A percentile compares a stretch with the other conserved stretches of the same genome.
phyloP scores from a whole-genome alignment of 2,888 invertebrate species.

The Dysmachus trigonus region DNA sequence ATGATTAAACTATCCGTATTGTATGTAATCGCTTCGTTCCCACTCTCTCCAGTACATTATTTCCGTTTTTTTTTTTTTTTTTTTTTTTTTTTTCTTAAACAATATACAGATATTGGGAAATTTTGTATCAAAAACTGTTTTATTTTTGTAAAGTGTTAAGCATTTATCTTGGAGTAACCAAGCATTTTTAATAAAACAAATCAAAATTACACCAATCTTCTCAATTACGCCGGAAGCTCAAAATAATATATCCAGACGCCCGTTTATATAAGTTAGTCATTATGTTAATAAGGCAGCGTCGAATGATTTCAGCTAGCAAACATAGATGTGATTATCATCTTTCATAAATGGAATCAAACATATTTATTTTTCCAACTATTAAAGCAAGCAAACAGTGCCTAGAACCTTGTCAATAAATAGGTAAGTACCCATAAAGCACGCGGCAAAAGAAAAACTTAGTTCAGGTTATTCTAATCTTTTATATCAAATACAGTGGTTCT shows the following conservation, averaged over 20 bases:
- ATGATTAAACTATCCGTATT: conserved; percentile 43
- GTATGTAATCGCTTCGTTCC: conserved; percentile 28
- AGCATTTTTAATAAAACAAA: conserved; percentile 50
- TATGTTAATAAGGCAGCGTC: background rate
- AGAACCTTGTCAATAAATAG: background rate
- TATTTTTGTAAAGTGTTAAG: conserved; percentile 51
- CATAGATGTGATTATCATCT: background rate
- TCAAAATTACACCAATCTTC: conserved; percentile 15
- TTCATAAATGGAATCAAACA: background rate
- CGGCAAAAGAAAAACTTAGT: background rate
- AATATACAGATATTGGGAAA: conserved; percentile 47
- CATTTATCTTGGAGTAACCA: conserved; percentile 49
- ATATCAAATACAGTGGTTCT: too few species aligned
- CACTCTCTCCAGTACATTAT: conserved; percentile 9
- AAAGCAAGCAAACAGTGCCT: background rate
- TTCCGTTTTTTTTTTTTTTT: conserved; percentile 19
- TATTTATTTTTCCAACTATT: too few species aligned
- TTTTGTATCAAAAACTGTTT: conserved; percentile 50
- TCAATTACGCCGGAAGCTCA: background rate
- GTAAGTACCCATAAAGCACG: background rate
- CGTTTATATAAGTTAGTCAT: background rate
- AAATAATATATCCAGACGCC: background rate
- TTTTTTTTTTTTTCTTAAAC: conserved; percentile 30
- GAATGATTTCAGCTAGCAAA: background rate
- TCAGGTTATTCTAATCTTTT: too few species aligned